Base-by-base conservation (phyloP, 2,113 vertebrate genomes). In the Porphyrio hochstetteri region DNA sequence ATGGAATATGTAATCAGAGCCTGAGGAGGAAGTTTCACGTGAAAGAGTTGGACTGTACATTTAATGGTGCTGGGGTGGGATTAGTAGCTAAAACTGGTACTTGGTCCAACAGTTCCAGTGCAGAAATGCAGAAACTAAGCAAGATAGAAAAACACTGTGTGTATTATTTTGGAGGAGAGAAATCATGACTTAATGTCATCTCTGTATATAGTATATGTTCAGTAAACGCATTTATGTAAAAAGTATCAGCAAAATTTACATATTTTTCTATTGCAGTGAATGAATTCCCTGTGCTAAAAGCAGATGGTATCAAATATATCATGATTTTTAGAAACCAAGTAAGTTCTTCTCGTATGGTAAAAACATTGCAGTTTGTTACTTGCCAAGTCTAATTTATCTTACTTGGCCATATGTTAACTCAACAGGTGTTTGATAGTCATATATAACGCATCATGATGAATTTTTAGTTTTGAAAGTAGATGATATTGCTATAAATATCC, bases 241-340 rank as follows among this genome's bases (percentile, higher is more conserved):
- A 77, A 91, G 7, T 36, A 71, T 50, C 35, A 70, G 64, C 2
- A 3, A 70, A 36, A 59, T 55, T 70, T 14, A 5, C 33, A 5
- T 90, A 6, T 86, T 92, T 92, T 86, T 91, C 96, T 85, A 35
- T 97, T 97, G 70, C 95, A 99, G 99, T 99, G 88, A 99, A 99
- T 92, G 99, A 99, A 97, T 99, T 99, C 97, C 99, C 99, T 77
- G 99, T 99, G 72, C 98, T 99, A 94, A 99, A 99, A 98, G 98
- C 99, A 88, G 99, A 99, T 95, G 99, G 99, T 75, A 99, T 99
- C 95, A 99, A 99, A 95, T 99, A 99, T 52, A 99, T 99, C 61
- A 99, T 99, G 99, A 99, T 99, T 97, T 99, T 99, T 97, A 99
- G 99, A 95, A 99, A 99, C 95, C 99, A 99, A 98, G 99, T 99